phyloP scores from a whole-genome alignment of 1,140 invertebrate genomes.

The Glossosoma conforme region DNA sequence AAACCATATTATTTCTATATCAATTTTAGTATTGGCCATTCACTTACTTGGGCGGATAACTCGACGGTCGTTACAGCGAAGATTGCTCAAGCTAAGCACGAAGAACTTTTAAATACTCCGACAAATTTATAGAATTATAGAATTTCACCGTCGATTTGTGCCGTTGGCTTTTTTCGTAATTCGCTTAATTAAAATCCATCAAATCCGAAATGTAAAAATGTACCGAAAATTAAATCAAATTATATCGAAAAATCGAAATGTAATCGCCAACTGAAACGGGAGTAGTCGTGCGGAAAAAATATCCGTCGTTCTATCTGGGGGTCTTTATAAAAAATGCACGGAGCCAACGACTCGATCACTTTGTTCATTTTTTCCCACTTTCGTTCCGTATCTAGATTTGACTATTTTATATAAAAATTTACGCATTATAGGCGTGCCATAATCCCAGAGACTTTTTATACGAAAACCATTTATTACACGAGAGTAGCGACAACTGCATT shows the following conservation, averaged over 20 bases:
- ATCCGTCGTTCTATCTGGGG: conserved; percentile 4
- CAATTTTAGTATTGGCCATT: too few species aligned
- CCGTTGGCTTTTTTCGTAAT: too few species aligned
- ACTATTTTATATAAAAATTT: background rate
- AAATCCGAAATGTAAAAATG: background rate
- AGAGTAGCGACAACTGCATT: too few species aligned
- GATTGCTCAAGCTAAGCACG: too few species aligned
- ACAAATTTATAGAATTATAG: too few species aligned
- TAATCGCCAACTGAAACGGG: conserved; percentile 4
- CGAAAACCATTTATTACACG: too few species aligned
- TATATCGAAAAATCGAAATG: background rate
- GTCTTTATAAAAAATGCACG: conserved; percentile 16
- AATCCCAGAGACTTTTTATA: background rate
- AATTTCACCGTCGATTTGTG: too few species aligned
- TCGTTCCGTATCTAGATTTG: conserved; percentile 12
- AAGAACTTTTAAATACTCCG: too few species aligned
- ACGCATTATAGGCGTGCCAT: conserved; percentile 3
- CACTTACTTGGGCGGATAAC: too few species aligned
- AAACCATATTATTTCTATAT: too few species aligned
- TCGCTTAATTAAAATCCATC: background rate
- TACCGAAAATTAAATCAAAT: conserved; percentile 1
- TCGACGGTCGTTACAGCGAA: too few species aligned
- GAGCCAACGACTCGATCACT: background rate
- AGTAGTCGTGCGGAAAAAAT: conserved; percentile 25
- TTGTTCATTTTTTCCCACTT: conserved; percentile 9